Percentiles rank a stretch among this genome's conserved stretches.
These are phyloP conservation scores for Brienomyrus longianalis DNA, from an alignment of 2,113 vertebrate species.

Conservation along the genomic window DNA sequence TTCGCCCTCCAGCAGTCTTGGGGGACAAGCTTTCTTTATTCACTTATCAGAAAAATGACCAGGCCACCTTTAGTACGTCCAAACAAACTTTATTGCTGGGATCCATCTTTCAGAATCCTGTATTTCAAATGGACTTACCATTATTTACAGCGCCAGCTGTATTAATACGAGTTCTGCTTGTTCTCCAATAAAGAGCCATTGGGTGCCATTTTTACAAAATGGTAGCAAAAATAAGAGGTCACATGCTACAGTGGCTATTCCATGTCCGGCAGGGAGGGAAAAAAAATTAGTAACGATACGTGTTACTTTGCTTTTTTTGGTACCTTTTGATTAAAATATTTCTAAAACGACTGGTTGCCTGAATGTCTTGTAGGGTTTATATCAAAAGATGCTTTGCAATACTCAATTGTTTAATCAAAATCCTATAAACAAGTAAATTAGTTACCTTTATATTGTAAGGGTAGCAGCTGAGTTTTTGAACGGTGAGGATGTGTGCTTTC, in stretches of 20 bases:
- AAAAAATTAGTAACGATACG: not conserved
- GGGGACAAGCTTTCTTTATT: not conserved
- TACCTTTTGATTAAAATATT: not conserved
- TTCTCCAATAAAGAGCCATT: not conserved
- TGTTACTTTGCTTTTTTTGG: not conserved
- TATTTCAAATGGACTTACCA: not conserved
- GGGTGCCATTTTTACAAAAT: not conserved
- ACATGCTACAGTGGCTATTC: not conserved
- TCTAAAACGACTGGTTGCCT: not conserved
- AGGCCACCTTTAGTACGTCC: not conserved
- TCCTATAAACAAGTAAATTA: not conserved
- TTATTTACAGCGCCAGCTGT: not conserved
- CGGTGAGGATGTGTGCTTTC: not conserved
- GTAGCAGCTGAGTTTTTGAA: not conserved
- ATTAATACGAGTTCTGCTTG: not conserved
- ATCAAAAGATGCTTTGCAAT: conserved; percentile 5
- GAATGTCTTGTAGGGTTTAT: conserved; percentile 1
- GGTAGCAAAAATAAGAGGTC: not conserved
- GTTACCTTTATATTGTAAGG: not conserved
- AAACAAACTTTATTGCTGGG: not conserved
- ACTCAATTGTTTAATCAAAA: not conserved
- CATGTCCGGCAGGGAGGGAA: not conserved
- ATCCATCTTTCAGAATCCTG: not conserved
- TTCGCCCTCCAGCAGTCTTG: not conserved
- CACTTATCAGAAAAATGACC: not conserved